Conservation (phyloP, 2,888 invertebrate genomes). For the Chymomyza fuscimana region DNA sequence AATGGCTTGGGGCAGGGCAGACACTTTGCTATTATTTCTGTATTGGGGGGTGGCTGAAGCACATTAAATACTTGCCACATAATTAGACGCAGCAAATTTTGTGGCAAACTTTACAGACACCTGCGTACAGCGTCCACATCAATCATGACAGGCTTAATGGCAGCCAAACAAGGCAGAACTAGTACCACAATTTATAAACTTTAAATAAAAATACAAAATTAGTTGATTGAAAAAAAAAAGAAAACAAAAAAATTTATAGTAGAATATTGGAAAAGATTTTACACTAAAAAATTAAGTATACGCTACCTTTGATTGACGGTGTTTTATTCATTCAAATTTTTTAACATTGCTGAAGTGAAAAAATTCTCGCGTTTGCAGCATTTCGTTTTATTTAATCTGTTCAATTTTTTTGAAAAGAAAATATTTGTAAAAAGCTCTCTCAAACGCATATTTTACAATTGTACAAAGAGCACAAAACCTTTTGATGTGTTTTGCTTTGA, state of each 20-base stretch:
- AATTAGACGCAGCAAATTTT: conserved; percentile 52
- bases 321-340: background rate
- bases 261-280: too few species aligned
- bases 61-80: conserved; percentile 21
- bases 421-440: background rate
- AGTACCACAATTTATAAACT: background rate
- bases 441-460: background rate
- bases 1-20: conserved; percentile 9
- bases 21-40: background rate
- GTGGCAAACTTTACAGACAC: conserved; percentile 34
- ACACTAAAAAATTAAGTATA: too few species aligned
- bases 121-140: conserved; percentile 31
- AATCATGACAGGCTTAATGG: background rate
- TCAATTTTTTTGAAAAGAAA: background rate
- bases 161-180: background rate
- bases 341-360: background rate
- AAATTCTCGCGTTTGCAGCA: background rate
- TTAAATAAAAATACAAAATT: background rate
- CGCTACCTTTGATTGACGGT: background rate
- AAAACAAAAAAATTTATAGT: background rate
- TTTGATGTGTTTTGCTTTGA: background rate
- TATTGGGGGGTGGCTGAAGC: background rate
- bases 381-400: background rate
- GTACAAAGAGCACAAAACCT: background rate
- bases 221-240: background rate